Base-by-base conservation (phyloP, 2,797 vertebrate species). In the Hoplostethus atlanticus region DNA sequence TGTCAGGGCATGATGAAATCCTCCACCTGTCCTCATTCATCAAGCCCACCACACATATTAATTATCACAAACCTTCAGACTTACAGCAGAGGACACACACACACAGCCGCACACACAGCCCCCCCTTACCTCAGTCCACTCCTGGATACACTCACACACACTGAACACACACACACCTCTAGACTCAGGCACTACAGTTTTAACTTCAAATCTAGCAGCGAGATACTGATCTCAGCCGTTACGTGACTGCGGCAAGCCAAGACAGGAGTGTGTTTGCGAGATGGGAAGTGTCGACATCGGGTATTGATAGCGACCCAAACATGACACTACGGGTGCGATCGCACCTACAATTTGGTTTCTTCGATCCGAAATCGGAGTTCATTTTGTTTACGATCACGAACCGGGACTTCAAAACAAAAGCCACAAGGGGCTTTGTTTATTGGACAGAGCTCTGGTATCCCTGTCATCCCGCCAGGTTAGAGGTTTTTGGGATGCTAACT, bases 1-100 rank as follows among this genome's bases (percentile, higher is more conserved):
- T 93, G 93, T 93, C 92, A 90, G 77, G 77, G 76, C 70, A 91
- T 93, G 93, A 95, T 94, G 92, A 94, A 94, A 94, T 89, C 89
- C 92, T 93, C 88, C 81, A 88, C 89, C 86, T 91, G 92, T 94
- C 94, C 94, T 94, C 94, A 94, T 96, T 95, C 94, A 96, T 96
- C 94, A 96, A 92, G 78, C 68, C 85, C 72, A 88, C 87, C 81
- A 83, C 93, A 93, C 88, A 91, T 94, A 95, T 95, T 95, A 94
- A 96, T 95, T 95, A 95, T 94, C 85, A 87, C 89, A 91, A 92
- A 94, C 93, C 94, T 94, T 95, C 93, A 95, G 88, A 91, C 64
- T 64, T 90, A 95, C 94, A 93, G 93, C 83, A 95, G 91, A 96
- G 94, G 94, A 93, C 94, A 94, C 75, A 57, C 77, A 87, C 83